These are phyloP conservation scores for Cryptus armator DNA, from an alignment of 2,888 invertebrate species.

Conservation along the genomic window DNA sequence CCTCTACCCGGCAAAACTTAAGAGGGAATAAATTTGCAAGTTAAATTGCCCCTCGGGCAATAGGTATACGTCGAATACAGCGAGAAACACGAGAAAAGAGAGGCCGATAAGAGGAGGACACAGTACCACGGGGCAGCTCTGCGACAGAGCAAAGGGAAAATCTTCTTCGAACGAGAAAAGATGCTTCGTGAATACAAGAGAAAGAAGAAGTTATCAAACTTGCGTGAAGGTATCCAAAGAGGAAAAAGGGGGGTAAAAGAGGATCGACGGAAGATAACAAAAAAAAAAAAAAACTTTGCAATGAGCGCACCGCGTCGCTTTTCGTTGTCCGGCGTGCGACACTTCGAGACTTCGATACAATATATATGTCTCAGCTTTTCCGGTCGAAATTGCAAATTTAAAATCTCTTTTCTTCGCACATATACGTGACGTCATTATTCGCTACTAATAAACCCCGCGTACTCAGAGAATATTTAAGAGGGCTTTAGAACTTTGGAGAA, in stretches of 20 bases:
- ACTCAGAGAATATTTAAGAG: neutral
- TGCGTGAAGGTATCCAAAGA: constrained; percentile 26
- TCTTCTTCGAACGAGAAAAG: constrained; percentile 21
- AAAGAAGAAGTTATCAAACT: constrained; percentile 67
- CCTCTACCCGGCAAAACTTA: constrained; percentile 65
- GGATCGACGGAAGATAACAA: constrained; percentile 7
- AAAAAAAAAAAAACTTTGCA: constrained; percentile 19
- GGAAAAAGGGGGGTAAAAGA: constrained; percentile 9
- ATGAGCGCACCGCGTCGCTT: constrained; percentile 19
- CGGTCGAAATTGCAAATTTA: constrained; percentile 28
- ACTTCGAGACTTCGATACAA: constrained; percentile 1
- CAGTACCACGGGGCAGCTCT: constrained; percentile 25
- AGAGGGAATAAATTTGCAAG: constrained; percentile 76
- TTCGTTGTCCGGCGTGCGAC: neutral
- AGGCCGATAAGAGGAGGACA: constrained; percentile 10
- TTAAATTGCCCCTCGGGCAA: constrained; percentile 73
- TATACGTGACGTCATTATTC: neutral
- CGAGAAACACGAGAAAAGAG: constrained; percentile 37
- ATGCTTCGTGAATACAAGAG: constrained; percentile 23
- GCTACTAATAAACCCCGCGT: neutral
- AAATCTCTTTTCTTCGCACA: neutral
- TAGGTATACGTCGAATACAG: constrained; percentile 34
- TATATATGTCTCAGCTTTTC: neutral
- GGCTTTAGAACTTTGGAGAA: too few relatives aligned
- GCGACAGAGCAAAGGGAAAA: constrained; percentile 51